phyloP scores from a whole-genome alignment of 1,140 invertebrate genomes.

The Apis cerana region DNA sequence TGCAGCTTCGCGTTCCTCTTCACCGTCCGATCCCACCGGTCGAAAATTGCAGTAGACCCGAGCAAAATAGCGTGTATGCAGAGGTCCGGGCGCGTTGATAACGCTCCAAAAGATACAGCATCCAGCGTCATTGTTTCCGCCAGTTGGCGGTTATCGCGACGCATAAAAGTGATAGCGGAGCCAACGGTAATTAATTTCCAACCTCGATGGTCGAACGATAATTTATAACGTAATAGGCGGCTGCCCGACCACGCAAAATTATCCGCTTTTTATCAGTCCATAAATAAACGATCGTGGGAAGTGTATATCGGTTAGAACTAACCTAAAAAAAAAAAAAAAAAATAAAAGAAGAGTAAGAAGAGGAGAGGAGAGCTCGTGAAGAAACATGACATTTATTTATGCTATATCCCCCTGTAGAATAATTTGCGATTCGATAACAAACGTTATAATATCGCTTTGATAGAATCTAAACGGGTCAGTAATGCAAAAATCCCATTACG shows the following conservation, averaged over 20 bases:
- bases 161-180: constrained; percentile 43
- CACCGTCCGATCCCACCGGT: background rate
- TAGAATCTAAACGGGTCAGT: constrained; percentile 53
- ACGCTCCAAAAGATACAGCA: constrained; percentile 25
- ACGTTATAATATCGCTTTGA: constrained; percentile 33
- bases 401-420: constrained; percentile 16
- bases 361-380: too few species aligned
- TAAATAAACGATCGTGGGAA: constrained; percentile 31
- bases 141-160: constrained; percentile 42
- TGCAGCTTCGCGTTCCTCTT: background rate
- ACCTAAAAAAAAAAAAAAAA: background rate
- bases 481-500: constrained; percentile 61
- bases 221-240: constrained; percentile 50
- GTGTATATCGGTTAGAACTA: constrained; percentile 11
- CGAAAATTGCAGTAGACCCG: constrained; percentile 8
- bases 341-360: constrained; percentile 8
- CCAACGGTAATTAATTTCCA: constrained; percentile 44
- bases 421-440: constrained; percentile 54
- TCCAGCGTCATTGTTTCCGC: constrained; percentile 37
- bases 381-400: background rate
- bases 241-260: constrained; percentile 15
- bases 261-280: constrained; percentile 47
- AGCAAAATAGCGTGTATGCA: background rate
- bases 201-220: constrained; percentile 33
- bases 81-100: constrained; percentile 16